Conservation (phyloP, 2,888 invertebrate genomes). For the Epirrhoe alternata region DNA sequence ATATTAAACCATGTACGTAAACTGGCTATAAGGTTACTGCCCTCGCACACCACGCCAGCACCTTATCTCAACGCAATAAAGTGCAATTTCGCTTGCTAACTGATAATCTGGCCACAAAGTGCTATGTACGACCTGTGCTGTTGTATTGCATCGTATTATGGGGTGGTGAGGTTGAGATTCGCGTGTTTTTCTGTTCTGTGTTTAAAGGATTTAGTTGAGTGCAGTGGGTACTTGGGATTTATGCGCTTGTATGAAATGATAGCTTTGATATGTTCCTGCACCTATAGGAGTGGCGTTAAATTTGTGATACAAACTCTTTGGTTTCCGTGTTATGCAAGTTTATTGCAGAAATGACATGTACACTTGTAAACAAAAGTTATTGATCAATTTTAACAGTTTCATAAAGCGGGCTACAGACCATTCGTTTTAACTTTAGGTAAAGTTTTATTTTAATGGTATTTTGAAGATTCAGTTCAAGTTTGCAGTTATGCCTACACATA, state of each 20-base stretch:
- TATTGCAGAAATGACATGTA: neutral
- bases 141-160: neutral
- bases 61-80: conserved; percentile 29
- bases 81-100: conserved; percentile 27
- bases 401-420: no score
- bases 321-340: conserved; percentile 3
- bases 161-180: conserved; percentile 6
- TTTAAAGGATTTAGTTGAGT: conserved; percentile 18
- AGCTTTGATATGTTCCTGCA: conserved; percentile 31
- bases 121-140: conserved; percentile 7
- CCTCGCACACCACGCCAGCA: conserved; percentile 32
- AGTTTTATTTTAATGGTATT: no score
- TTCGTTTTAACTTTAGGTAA: no score
- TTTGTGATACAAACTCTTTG: conserved; percentile 8
- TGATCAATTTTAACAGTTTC: no score
- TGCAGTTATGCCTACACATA: no score
- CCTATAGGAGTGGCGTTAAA: conserved; percentile 12
- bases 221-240: conserved; percentile 24
- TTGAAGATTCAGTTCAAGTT: no score
- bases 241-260: conserved; percentile 29
- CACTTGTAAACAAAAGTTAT: neutral
- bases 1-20: conserved; percentile 46
- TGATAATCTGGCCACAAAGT: conserved; percentile 12
- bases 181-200: conserved; percentile 9
- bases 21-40: conserved; percentile 48